Base-by-base conservation (phyloP, 23 tunicate genomes). In the Trididemnum clinides region DNA sequence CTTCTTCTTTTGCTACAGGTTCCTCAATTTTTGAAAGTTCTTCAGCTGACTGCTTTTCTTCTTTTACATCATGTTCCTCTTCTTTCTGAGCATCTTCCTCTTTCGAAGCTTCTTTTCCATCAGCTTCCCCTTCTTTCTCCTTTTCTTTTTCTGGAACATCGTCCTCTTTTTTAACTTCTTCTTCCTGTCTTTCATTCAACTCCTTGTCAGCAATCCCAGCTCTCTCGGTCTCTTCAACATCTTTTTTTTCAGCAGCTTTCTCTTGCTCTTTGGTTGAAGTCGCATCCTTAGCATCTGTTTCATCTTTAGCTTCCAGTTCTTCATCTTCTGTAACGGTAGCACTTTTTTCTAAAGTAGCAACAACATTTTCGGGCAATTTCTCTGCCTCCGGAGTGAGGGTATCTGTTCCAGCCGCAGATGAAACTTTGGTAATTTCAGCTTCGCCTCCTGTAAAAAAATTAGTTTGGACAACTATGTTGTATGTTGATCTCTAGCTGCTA, bases 371-470 rank as follows among this genome's bases (percentile, higher is more conserved):
- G n/a, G n/a, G n/a, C n/a, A n/a, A n/a, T n/a, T n/a, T n/a, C n/a
- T n/a, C n/a, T n/a, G n/a, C n/a, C n/a, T n/a, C n/a, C n/a, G n/a
- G n/a, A n/a, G n/a, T n/a, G n/a, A n/a, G n/a, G n/a, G n/a, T n/a
- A n/a, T n/a, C n/a, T n/a, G n/a, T 15, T 49, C 54, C 54, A 12
- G 44, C 72, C 23, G 77, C 90, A 38, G 87, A 77, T 2, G 90
- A 86, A 1, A 86, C 90, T 71, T 84, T 84, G 31, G 33, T 50
- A 29, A 80, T 71, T 29, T 32, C 34, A 2, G 50, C 5, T n/a
- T 84, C 88, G 18, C 30, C 74, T 57, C 35, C 51, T 63, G 19
- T 25, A 19, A 63, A 63, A 6, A n/a, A n/a, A n/a, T n/a, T n/a
- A n/a, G n/a, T n/a, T n/a, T n/a, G n/a, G n/a, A n/a, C n/a, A n/a